These are phyloP conservation scores for Mesoclemmys tuberculata DNA, from an alignment of 2,113 vertebrate species.

Conservation along the genomic window DNA sequence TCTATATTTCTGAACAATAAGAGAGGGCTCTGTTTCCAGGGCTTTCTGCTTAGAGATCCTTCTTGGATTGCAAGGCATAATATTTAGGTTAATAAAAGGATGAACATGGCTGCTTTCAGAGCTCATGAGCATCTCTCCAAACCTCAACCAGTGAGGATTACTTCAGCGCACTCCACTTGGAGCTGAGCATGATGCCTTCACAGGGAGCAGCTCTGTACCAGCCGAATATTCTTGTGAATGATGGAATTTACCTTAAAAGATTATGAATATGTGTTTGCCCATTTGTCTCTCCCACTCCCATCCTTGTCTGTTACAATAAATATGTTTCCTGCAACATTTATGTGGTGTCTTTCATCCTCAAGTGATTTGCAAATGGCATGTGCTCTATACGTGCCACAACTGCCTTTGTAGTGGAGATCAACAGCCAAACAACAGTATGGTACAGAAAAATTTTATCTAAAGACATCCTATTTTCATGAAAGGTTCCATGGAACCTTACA, in stretches of 20 bases:
- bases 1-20: background rate
- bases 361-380: background rate
- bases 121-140: background rate
- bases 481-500: background rate
- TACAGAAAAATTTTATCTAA: background rate
- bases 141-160: background rate
- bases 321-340: background rate
- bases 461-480: background rate
- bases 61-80: background rate
- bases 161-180: background rate
- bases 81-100: background rate
- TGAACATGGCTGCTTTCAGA: background rate
- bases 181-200: background rate
- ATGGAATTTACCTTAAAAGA: background rate
- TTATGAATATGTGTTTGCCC: background rate
- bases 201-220: background rate
- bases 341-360: background rate
- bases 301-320: background rate
- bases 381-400: background rate
- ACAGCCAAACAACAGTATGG: background rate
- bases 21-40: rapidly evolving
- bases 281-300: background rate
- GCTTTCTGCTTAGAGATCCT: background rate
- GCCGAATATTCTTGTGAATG: background rate
- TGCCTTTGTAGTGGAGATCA: background rate